These are phyloP conservation scores for Glandiceps talaboti DNA, from an alignment of 53 echinoderm and acorn worm species.

Conservation along the genomic window DNA sequence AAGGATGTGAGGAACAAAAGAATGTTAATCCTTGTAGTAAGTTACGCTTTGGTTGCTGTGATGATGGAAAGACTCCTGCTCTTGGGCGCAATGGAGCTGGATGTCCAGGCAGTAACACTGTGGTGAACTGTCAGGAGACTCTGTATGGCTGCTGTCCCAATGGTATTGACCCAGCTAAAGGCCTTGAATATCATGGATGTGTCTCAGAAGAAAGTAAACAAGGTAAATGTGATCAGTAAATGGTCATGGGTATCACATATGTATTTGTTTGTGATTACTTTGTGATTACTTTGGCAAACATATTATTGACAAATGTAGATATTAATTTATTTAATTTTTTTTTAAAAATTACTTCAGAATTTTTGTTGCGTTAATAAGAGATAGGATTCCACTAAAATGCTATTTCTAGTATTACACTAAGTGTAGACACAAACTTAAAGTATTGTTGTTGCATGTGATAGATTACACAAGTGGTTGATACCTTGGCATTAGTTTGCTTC, in stretches of 20 bases:
- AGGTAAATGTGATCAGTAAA: too few relatives aligned
- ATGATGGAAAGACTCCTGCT: slow-evolving; percentile 31
- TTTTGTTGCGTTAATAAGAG: too few relatives aligned
- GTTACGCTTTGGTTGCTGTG: slow-evolving; percentile 44
- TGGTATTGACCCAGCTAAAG: slow-evolving; percentile 33
- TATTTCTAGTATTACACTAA: too few relatives aligned
- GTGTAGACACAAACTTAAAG: too few relatives aligned
- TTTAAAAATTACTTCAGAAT: background rate
- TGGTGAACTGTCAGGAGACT: slow-evolving; percentile 21
- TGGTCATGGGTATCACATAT: too few relatives aligned
- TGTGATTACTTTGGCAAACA: too few relatives aligned
- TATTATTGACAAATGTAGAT: background rate
- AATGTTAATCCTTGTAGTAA: background rate
- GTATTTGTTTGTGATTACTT: too few relatives aligned
- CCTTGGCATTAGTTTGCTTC: too few relatives aligned
- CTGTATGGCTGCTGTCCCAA: slow-evolving; percentile 42
- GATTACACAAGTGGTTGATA: too few relatives aligned
- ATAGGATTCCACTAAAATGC: too few relatives aligned
- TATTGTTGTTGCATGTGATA: too few relatives aligned
- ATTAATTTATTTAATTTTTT: background rate
- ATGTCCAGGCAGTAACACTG: slow-evolving; percentile 10
- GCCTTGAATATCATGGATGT: slow-evolving; percentile 37
- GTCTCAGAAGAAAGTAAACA: slow-evolving; percentile 6
- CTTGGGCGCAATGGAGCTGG: slow-evolving; percentile 37
- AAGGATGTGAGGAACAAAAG: background rate